Percentiles rank a stretch among this genome's conserved stretches.
Evolutionary conservation across 1,140 invertebrate genomes (phyloP).

Genomic region (Drosophila athabasca): DNA sequence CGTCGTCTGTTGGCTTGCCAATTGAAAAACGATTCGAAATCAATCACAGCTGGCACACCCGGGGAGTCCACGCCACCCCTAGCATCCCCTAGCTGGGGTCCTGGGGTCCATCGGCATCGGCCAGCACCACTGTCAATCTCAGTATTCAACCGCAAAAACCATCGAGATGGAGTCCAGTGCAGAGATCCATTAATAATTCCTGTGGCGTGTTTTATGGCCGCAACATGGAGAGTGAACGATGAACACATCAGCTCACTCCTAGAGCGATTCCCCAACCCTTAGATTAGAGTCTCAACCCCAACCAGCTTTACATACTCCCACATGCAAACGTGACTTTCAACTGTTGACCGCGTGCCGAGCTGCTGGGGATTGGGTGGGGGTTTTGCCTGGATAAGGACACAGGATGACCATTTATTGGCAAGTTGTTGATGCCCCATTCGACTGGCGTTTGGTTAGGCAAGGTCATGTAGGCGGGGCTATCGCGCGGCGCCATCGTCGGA

Average conservation of each 20-base stretch:
- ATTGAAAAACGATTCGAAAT: constrained; percentile 83
- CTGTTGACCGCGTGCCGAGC: constrained; percentile 68
- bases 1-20: constrained; percentile 51
- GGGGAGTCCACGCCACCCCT: neutral
- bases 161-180: constrained; percentile 29
- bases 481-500: constrained; percentile 40
- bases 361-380: neutral
- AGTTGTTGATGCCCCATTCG: constrained; percentile 30
- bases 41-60: constrained; percentile 69
- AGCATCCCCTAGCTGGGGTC: neutral
- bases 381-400: constrained; percentile 6
- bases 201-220: constrained; percentile 75
- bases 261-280: constrained; percentile 4
- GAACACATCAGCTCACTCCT: constrained; percentile 43
- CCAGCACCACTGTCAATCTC: too few relatives aligned
- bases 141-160: constrained; percentile 27
- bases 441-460: constrained; percentile 18
- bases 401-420: constrained; percentile 74
- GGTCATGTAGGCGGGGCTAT: constrained; percentile 57
- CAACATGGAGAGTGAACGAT: constrained; percentile 18
- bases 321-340: constrained; percentile 79
- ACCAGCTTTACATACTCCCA: constrained; percentile 7
- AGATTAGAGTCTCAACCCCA: neutral
- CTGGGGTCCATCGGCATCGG: too few relatives aligned
- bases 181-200: constrained; percentile 78